Evolutionary conservation across 2,888 invertebrate species (phyloP), one percentile per base, ranked within the genome.

Genomic region (Palloptera scutellata): DNA sequence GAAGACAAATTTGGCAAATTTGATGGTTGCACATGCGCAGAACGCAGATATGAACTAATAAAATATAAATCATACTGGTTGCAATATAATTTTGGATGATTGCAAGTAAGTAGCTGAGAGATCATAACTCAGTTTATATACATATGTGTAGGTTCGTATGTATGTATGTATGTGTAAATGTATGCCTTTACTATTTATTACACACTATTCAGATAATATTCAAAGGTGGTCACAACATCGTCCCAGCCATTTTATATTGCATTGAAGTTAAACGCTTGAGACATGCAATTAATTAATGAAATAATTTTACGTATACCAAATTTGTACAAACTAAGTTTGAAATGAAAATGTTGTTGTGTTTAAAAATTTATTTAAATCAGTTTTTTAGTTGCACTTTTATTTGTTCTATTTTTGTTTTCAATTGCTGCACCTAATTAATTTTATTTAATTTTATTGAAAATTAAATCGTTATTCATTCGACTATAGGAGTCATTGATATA

Each of bases 1-100:
- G 30, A 30, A 30, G 42, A 68, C 75, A 71, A 76, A 76, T 75
- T 76, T 73, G 74, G 79, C 61, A 70, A 72, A 76, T 73, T 75
- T 77, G 30, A 73, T 72, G 6, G 71, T 68, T 64, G 66, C 71
- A 70, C 66, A 30, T 30, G 72, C 70, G 63, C 65, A 69, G 67
- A 70, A 30, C 6, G n/a, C n/a, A 4, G 6, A 70, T 65, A 69
- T 60, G 70, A 70, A 67, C 48, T 67, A 68, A 64, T 60, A 63
- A 64, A 58, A 54, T 61, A 55, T 48, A n/a, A n/a, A n/a, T n/a
- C n/a, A n/a, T n/a, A n/a, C n/a, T n/a, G 6, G 13, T 48, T 5
- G 48, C 15, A n/a, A 15, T 15, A 48, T 15, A 48, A 5, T 15
- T 4, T n/a, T 48, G 5, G 6, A 30, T 30, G 30, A 30, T 30